These are phyloP conservation scores for Mobula birostris DNA, from an alignment of 2,113 vertebrate species.

Conservation along the genomic window DNA sequence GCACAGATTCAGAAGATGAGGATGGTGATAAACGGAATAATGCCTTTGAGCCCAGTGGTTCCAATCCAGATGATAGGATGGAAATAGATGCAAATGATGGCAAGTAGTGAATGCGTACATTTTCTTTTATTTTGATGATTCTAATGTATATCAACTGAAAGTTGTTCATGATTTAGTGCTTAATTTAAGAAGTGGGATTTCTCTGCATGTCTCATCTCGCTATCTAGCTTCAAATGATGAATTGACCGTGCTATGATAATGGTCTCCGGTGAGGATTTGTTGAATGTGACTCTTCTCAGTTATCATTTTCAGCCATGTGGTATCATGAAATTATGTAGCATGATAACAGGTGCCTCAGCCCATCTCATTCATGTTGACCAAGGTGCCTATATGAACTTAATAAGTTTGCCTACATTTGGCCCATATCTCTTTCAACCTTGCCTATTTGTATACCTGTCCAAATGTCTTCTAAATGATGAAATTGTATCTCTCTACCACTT, in stretches of 20 bases:
- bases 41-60: slow-evolving; percentile 67
- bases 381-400: no score
- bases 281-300: background rate
- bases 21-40: slow-evolving; percentile 75
- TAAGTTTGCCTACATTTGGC: no score
- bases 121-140: background rate
- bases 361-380: no score
- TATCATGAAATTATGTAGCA: background rate
- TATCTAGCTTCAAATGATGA: background rate
- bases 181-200: background rate
- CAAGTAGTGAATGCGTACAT: slow-evolving; percentile 41
- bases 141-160: background rate
- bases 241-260: background rate
- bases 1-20: slow-evolving; percentile 96
- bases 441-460: no score
- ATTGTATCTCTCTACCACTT: no score
- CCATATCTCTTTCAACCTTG: no score
- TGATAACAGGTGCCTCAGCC: no score
- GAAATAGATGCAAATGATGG: slow-evolving; percentile 80
- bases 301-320: background rate
- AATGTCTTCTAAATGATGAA: no score
- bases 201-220: background rate
- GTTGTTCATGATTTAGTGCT: background rate
- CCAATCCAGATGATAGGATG: slow-evolving; percentile 82
- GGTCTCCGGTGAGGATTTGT: background rate